Percentiles rank a stretch among this genome's conserved stretches.
These are phyloP conservation scores for Drosophila subobscura DNA, from an alignment of 1,140 invertebrate species.

Conservation along the genomic window DNA sequence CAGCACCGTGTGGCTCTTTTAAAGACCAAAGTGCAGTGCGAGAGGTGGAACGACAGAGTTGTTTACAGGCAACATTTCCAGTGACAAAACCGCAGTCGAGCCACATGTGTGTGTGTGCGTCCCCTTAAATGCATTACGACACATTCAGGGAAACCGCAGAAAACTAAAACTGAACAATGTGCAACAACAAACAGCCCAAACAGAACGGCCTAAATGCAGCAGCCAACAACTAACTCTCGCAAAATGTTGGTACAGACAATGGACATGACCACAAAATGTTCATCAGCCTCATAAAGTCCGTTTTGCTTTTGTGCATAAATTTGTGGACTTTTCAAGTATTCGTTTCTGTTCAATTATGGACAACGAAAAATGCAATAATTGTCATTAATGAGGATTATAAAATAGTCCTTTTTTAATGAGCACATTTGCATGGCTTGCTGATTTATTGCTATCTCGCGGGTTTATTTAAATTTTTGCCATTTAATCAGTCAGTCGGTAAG, in stretches of 20 bases:
- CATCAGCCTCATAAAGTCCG: slow-evolving; percentile 68
- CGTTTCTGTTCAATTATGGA: slow-evolving; percentile 3
- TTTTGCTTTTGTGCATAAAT: slow-evolving; percentile 17
- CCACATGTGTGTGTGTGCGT: slow-evolving; percentile 39
- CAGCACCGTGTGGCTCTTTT: not conserved
- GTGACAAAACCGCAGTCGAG: slow-evolving; percentile 40
- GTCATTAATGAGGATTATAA: not conserved
- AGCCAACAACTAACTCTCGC: slow-evolving; percentile 20
- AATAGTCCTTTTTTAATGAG: slow-evolving; percentile 12
- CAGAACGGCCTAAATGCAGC: slow-evolving; percentile 36
- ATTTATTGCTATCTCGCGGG: not conserved
- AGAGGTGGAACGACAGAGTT: slow-evolving; percentile 12
- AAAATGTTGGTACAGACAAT: slow-evolving; percentile 46
- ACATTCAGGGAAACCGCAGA: slow-evolving; percentile 45
- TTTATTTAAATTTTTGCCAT: no score
- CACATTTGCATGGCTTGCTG: not conserved
- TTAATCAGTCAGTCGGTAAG: no score
- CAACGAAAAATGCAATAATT: not conserved
- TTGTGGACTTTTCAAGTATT: slow-evolving; percentile 1
- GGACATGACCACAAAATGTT: slow-evolving; percentile 70
- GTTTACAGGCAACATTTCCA: slow-evolving; percentile 57
- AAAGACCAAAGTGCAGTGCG: not conserved
- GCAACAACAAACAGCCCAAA: slow-evolving; percentile 17
- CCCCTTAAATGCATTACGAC: slow-evolving; percentile 50
- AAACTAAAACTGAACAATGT: slow-evolving; percentile 49